Evolutionary conservation across 2,113 vertebrate genomes (phyloP).

Genomic region (Panthera tigris): DNA sequence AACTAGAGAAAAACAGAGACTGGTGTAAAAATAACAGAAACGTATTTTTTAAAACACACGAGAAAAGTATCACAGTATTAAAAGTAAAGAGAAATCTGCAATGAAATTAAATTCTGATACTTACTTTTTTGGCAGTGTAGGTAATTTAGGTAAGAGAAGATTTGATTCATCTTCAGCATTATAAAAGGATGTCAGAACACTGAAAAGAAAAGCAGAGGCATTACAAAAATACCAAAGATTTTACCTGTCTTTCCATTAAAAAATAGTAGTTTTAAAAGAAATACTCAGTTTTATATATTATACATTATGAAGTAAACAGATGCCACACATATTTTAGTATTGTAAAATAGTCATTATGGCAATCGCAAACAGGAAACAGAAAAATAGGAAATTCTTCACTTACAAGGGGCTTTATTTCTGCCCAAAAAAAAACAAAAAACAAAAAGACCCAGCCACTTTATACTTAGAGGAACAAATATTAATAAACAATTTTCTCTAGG

Average conservation of each 20-base stretch:
- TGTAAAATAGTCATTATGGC: background rate
- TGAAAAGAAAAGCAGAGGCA: constrained; percentile 81
- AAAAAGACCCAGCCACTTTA: background rate
- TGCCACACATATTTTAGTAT: background rate
- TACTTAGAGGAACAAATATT: background rate
- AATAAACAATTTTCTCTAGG: background rate
- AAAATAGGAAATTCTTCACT: background rate
- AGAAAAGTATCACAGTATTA: background rate
- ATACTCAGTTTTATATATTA: background rate
- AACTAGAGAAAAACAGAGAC: constrained; percentile 84
- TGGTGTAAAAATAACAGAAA: constrained; percentile 55
- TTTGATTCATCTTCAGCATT: constrained; percentile 96
- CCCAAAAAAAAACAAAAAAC: background rate
- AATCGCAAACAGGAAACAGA: background rate
- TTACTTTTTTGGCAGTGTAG: constrained; percentile 96
- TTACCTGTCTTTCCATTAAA: constrained; percentile 14
- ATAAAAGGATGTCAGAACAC: constrained; percentile 92
- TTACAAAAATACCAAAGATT: background rate
- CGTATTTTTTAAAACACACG: background rate
- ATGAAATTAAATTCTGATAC: background rate
- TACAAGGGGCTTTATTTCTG: background rate
- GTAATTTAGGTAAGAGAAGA: constrained; percentile 94
- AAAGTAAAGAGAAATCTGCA: background rate
- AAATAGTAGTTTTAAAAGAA: constrained; percentile 20
- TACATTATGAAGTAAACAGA: background rate